Evolutionary conservation across 2,113 vertebrate genomes (phyloP).

Genomic region (Mus musculus): GRCm39 chr2:135537501-135538000

Average conservation of each 20-base stretch:
- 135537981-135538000: background rate
- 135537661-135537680: background rate
- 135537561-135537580: background rate
- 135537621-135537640: background rate
- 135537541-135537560: background rate
- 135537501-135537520: background rate
- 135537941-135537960: background rate
- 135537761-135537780: background rate
- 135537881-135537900: background rate
- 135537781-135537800: background rate
- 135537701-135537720: background rate
- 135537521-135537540: background rate
- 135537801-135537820: background rate
- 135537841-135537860: background rate
- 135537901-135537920: background rate
- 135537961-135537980: background rate
- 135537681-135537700: background rate
- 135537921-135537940: background rate
- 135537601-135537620: background rate
- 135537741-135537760: background rate
- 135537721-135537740: background rate
- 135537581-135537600: background rate
- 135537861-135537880: background rate
- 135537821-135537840: background rate
- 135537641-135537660: background rate